Conservation (phyloP, 1,140 invertebrate species). For the Drosophila nannoptera region DNA sequence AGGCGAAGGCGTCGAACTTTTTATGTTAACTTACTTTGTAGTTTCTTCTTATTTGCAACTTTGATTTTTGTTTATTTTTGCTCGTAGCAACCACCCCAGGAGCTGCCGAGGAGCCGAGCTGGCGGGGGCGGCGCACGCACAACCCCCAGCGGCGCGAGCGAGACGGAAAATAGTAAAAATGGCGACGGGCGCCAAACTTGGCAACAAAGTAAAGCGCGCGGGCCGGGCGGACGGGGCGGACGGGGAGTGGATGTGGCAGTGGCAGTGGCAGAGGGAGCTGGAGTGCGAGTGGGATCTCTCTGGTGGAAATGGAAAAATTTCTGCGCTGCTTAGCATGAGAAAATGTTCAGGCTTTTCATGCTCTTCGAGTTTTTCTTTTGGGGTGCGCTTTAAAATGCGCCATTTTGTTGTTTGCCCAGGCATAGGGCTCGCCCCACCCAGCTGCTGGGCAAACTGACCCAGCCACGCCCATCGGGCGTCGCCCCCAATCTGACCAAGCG, state of each 20-base stretch:
- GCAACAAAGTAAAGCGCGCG: slow-evolving; percentile 26
- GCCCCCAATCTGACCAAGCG: slow-evolving; percentile 53
- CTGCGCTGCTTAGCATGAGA: slow-evolving; percentile 44
- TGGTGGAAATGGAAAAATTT: slow-evolving; percentile 32
- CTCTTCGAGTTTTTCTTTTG: slow-evolving; percentile 29
- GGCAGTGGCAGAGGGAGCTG: too few species aligned
- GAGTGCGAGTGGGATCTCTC: too few species aligned
- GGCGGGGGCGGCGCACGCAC: slow-evolving; percentile 24
- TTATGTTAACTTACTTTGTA: slow-evolving; percentile 78
- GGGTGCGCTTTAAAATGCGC: slow-evolving; percentile 70
- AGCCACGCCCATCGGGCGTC: slow-evolving; percentile 27
- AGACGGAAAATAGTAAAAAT: slow-evolving; percentile 34
- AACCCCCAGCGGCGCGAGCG: slow-evolving; percentile 12
- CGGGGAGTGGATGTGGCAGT: too few species aligned
- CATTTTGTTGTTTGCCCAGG: slow-evolving; percentile 72
- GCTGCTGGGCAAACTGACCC: slow-evolving; percentile 29
- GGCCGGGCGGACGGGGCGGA: too few species aligned
- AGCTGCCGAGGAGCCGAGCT: slow-evolving; percentile 10
- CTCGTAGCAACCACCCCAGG: slow-evolving; percentile 44
- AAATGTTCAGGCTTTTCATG: slow-evolving; percentile 28
- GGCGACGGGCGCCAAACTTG: slow-evolving; percentile 42
- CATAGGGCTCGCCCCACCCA: slow-evolving; percentile 17
- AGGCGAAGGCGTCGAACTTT: slow-evolving; percentile 70
- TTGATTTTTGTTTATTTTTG: slow-evolving; percentile 78
- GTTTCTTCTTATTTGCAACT: slow-evolving; percentile 78